phyloP scores from a whole-genome alignment of 2,113 vertebrate genomes.

The Muscicapa adusta region DNA sequence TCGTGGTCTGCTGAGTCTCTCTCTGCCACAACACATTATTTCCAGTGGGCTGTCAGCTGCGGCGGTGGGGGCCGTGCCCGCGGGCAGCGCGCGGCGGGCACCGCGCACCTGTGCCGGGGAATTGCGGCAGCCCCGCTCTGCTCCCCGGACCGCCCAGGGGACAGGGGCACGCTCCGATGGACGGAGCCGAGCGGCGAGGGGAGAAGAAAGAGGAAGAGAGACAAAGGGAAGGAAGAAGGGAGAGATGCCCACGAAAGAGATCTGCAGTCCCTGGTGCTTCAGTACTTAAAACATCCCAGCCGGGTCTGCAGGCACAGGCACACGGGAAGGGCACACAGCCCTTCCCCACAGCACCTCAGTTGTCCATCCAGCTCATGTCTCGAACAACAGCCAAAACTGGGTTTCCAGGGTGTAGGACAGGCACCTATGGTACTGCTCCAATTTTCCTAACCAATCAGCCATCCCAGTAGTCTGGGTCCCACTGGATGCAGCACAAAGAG shows the following conservation, averaged over 20 bases:
- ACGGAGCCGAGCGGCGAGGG: background rate
- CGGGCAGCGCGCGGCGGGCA: constrained; percentile 55
- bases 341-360: background rate
- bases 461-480: accelerated
- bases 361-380: background rate
- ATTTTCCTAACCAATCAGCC: background rate
- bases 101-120: constrained; percentile 84
- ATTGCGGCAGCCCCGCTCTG: constrained; percentile 60
- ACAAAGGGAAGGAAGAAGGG: constrained; percentile 20
- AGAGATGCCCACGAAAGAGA: background rate
- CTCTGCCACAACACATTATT: constrained; percentile 87
- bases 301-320: background rate
- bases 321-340: background rate
- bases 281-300: background rate
- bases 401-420: background rate
- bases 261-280: background rate
- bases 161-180: background rate
- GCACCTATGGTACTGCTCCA: background rate
- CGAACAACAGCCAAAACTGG: background rate
- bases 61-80: constrained; percentile 62
- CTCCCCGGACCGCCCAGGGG: constrained; percentile 51
- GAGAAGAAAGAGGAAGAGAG: constrained; percentile 47
- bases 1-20: constrained; percentile 71
- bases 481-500: background rate
- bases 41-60: constrained; percentile 77